These are phyloP conservation scores for Pseudolycoriella hygida DNA, from an alignment of 2,888 invertebrate species.

Conservation along the genomic window DNA sequence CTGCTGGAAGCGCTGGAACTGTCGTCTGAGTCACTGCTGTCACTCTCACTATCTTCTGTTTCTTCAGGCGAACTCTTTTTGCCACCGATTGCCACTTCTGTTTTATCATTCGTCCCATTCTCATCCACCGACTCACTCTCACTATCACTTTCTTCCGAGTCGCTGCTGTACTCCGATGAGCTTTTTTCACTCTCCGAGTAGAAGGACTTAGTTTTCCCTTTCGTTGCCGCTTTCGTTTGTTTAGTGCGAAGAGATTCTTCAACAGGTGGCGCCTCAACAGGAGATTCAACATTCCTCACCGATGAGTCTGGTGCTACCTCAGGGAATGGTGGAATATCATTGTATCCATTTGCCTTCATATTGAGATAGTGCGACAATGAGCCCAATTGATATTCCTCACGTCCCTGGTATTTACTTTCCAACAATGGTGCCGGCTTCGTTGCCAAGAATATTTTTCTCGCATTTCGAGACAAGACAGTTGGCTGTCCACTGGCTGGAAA, in stretches of 20 bases:
- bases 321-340: slow-evolving; percentile 74
- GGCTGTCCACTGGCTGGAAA: slow-evolving; percentile 36
- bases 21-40: slow-evolving; percentile 1
- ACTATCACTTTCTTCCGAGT: slow-evolving; percentile 18
- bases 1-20: slow-evolving; percentile 17
- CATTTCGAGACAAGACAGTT: slow-evolving; percentile 43
- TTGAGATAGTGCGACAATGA: slow-evolving; percentile 91
- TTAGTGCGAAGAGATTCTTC: slow-evolving; percentile 16
- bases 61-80: slow-evolving; percentile 16
- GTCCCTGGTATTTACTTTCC: slow-evolving; percentile 67
- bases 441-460: slow-evolving; percentile 72
- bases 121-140: not conserved
- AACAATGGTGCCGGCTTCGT: slow-evolving; percentile 87
- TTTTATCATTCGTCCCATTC: not conserved
- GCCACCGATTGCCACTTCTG: too few species aligned
- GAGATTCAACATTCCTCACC: slow-evolving; percentile 53
- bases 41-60: slow-evolving; percentile 7
- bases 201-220: slow-evolving; percentile 40
- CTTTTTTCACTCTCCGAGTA: slow-evolving; percentile 34
- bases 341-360: slow-evolving; percentile 69
- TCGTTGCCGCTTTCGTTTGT: slow-evolving; percentile 7
- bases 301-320: slow-evolving; percentile 51
- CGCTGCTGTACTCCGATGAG: slow-evolving; percentile 2
- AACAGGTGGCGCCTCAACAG: slow-evolving; percentile 18
- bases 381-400: slow-evolving; percentile 80